Base-by-base conservation (phyloP, 2,888 invertebrate genomes). In the Opisthograptis luteolata region DNA sequence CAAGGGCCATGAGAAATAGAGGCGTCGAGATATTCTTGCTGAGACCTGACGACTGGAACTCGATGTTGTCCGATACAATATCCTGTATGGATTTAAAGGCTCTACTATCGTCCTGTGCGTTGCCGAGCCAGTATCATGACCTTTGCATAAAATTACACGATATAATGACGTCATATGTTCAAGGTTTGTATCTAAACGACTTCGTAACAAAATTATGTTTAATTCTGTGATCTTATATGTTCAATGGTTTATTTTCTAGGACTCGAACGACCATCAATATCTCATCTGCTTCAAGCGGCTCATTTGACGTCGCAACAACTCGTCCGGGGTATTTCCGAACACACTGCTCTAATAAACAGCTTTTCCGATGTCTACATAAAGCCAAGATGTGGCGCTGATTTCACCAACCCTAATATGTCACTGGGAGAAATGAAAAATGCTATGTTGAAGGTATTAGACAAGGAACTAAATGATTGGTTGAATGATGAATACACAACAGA, bases 1-100 rank as follows among this genome's bases (percentile, higher is more conserved):
- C 99, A 0, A 93, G 97, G 64, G 99, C 99, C 0, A 99, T 99
- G 99, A 93, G 99, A 52, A 99, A 99, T 82, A 93, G 99, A 70
- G 98, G 99, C 2, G 94, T 99, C 0, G 99, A 99, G 91, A 95
- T 99, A 66, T 91, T 79, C 58, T 58, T 91, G 28, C 50, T 89
- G 0, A 70, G 78, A 45, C 61, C 78, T 6, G 87, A 87, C 36
- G 86, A 87, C 19, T 73, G 51, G 46, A 79, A 81, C 48, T 57
- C 66, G 2, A 70, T 66, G 8, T 62, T 89, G 36, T 77, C 81
- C 2, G 84, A 88, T 41, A 81, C 81, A 1, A 64, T 88, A 50
- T 76, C 84, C 2, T 79, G 76, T 55, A 74, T 90, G 68, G 92
- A 92, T 67, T 74, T 92, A 51, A 76, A 78, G 9, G 87, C 87